A percentile compares a stretch with the other conserved stretches of the same genome.
These are phyloP conservation scores for Hyalella azteca DNA, from an alignment of 2,888 invertebrate genomes.

Conservation along the genomic window DNA sequence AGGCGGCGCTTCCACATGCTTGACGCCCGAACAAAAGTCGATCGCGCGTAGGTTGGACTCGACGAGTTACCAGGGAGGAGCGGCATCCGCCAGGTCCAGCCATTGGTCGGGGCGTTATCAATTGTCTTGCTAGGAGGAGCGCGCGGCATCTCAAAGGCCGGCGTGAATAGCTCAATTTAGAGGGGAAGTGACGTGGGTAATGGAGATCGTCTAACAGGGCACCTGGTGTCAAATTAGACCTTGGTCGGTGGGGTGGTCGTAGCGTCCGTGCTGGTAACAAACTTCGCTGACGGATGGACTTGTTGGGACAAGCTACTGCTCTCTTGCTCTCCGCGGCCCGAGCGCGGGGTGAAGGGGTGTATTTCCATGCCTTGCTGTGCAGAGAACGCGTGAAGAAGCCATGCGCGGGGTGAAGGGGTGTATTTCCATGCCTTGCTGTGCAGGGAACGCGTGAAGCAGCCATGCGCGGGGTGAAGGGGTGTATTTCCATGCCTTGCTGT, in stretches of 20 bases:
- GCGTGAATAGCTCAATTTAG: constrained; percentile 58
- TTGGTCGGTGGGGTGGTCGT: constrained; percentile 21
- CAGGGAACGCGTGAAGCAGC: constrained; percentile 2
- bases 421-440: neutral
- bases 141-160: constrained; percentile 56
- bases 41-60: neutral
- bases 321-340: neutral
- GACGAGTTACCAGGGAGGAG: neutral
- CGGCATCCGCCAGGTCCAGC: neutral
- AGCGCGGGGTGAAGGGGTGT: neutral
- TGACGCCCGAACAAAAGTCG: neutral
- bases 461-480: neutral
- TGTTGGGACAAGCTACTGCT: constrained; percentile 26
- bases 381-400: neutral
- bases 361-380: neutral
- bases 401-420: neutral
- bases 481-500: too few relatives aligned
- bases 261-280: constrained; percentile 12
- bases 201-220: constrained; percentile 47
- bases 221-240: constrained; percentile 34
- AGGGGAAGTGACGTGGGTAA: constrained; percentile 58
- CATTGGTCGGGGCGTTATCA: constrained; percentile 52
- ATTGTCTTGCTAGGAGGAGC: constrained; percentile 56
- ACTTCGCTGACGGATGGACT: constrained; percentile 30
- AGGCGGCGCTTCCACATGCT: neutral